phyloP scores from a whole-genome alignment of 2,888 invertebrate genomes.

The Drosophila yooni region DNA sequence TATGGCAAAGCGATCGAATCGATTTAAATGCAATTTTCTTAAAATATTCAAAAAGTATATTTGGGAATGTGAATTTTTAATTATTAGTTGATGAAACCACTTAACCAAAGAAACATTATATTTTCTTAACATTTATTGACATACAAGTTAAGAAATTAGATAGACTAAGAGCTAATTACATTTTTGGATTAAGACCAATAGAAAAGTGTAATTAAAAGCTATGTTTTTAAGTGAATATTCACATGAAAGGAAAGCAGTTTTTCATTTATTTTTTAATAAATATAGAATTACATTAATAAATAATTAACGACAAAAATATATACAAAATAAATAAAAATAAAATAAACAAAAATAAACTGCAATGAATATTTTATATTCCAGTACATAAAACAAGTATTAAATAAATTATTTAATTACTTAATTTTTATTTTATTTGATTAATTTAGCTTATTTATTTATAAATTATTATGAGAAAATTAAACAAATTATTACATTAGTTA shows the following conservation, averaged over 20 bases:
- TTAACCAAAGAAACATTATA: background rate
- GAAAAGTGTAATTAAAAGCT: background rate
- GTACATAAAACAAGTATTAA: background rate
- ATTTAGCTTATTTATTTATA: too few relatives aligned
- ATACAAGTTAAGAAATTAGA: background rate
- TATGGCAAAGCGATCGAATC: background rate
- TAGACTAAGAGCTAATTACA: too few relatives aligned
- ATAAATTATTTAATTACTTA: background rate
- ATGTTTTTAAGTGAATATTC: background rate
- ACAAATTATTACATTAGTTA: background rate
- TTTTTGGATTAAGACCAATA: background rate
- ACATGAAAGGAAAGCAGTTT: background rate
- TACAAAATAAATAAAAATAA: background rate
- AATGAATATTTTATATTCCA: background rate
- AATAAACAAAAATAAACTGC: background rate
- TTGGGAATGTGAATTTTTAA: background rate
- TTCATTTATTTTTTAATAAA: background rate
- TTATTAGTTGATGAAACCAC: too few relatives aligned
- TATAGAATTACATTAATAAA: background rate
- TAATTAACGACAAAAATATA: background rate
- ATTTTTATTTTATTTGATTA: background rate
- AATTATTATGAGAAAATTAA: too few relatives aligned
- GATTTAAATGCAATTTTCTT: background rate
- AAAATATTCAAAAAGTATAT: background rate
- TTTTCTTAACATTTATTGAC: background rate